These are phyloP conservation scores for Formicarius rufipectus DNA, from an alignment of 2,113 vertebrate genomes.

Conservation along the genomic window DNA sequence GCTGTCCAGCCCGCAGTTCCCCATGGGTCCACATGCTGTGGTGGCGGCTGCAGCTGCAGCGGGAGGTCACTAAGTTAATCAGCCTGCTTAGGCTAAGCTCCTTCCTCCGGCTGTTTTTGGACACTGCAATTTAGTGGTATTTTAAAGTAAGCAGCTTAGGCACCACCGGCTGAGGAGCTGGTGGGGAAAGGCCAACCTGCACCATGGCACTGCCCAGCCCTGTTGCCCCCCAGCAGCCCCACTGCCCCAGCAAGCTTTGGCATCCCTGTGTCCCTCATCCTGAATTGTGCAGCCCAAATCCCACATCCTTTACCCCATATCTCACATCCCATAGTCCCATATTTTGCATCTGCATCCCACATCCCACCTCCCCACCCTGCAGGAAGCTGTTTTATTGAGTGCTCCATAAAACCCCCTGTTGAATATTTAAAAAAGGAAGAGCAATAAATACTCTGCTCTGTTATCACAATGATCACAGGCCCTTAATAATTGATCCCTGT, in stretches of 20 bases:
- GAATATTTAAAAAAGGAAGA: conserved; percentile 85
- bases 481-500: conserved; percentile 77
- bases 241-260: rapidly evolving
- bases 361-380: rapidly evolving
- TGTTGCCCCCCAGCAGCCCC: background rate
- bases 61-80: conserved; percentile 73
- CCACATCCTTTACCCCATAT: background rate
- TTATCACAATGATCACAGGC: conserved; percentile 69
- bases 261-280: rapidly evolving
- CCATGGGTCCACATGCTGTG: background rate
- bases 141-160: conserved; percentile 82
- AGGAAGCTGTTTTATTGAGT: background rate
- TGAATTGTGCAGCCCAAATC: background rate
- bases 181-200: background rate
- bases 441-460: conserved; percentile 71
- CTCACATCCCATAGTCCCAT: no score
- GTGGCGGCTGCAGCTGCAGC: background rate
- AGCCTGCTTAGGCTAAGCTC: conserved; percentile 74
- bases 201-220: rapidly evolving
- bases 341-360: background rate
- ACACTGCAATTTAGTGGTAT: conserved; percentile 75
- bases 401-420: conserved; percentile 45
- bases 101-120: conserved; percentile 84
- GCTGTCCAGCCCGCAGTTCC: background rate
- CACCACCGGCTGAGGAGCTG: rapidly evolving